Base-by-base conservation (phyloP, 2,888 invertebrate genomes). In the Drosophila formosana region DNA sequence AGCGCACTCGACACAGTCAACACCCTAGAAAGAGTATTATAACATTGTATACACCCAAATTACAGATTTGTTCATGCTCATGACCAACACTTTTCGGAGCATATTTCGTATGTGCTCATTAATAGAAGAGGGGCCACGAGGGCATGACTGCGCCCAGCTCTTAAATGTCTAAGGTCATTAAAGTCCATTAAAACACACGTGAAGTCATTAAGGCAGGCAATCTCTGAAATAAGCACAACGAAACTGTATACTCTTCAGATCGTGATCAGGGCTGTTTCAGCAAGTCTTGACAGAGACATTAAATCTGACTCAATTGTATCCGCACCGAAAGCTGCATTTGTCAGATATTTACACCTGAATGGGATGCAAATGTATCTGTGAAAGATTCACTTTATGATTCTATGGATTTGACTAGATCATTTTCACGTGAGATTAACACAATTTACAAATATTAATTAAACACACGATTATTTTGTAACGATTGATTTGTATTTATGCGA, bases 71-170 rank as follows among this genome's bases (percentile, higher is more conserved):
- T 2, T 18, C 18, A 18, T 18, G 18, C 18, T 1, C 18, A 2
- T 18, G 18, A 18, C 18, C 18, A 18, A 18, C 18, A 18, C 18
- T 18, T 18, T 18, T 18, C 2, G 18, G 18, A 1, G 1, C 18
- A 18, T 18, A 18, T 18, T 18, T 18, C 18, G 34, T 11, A 11
- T 34, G 9, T 34, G 4, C 18, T 18, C 18, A 18, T 18, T 18
- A 18, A 4, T 34, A 11, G 9, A 9, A 34, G 34, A 34, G 34
- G 9, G n/a, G 37, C n/a, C n/a, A 37, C 5, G n/a, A 37, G 37
- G 37, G 37, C 37, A 37, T 37, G 37, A 37, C 37, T n/a, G 37
- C 37, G 37, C 37, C 37, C n/a, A 37, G n/a, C 37, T 11, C 37
- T 37, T 5, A 37, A 37, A n/a, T 37, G n/a, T 37, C n/a, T 37